Base-by-base conservation (phyloP, 92 coral and sea anemone species). In the Meandrina meandrites region DNA sequence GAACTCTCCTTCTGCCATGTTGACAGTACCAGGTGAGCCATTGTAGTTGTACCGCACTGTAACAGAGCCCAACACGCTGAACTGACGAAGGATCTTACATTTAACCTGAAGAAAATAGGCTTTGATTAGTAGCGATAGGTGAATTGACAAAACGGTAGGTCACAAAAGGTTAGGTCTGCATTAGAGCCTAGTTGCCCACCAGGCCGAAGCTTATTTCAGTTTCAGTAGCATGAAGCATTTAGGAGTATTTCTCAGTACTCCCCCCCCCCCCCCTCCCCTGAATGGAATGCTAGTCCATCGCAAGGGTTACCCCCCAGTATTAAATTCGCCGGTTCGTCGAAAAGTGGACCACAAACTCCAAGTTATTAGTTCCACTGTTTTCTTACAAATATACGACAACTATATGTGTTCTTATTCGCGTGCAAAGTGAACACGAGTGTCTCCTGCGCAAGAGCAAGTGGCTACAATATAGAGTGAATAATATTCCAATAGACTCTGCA, bases 1-100 rank as follows among this genome's bases (percentile, higher is more conserved):
- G 86, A 88, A 97, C 84, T 93, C 94, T 79, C 99, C 99, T 34
- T 93, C 86, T 62, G 80, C 92, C 93, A 96, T 92, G 71, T 70
- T 76, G 58, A 96, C 72, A 54, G 87, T 58, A 7, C 78, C 81
- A 34, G 86, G 82, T 14, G 88, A 73, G 70, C 89, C 93, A 1
- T 10, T 57, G 84, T 86, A 93, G 71, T 92, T 72, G 93, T 96
- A 96, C 27, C 78, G 70, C 35, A 95, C 95, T n/a, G 79, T 85
- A 60, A 95, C 93, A 27, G 96, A 62, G 18, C 94, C 99, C 30
- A 96, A 80, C 42, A 91, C 90, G 53, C 98, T 96, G 92, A 90
- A 95, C 88, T 90, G 93, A 27, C 99, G 98, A 35, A 95, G 86
- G 17, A 95, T 87, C 48, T 80, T 86, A 34, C 94, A 82, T 15